Evolutionary conservation across 2,797 vertebrate genomes (phyloP), one percentile per base, ranked within the genome.

Genomic region (Lindbergichthys nudifrons): DNA sequence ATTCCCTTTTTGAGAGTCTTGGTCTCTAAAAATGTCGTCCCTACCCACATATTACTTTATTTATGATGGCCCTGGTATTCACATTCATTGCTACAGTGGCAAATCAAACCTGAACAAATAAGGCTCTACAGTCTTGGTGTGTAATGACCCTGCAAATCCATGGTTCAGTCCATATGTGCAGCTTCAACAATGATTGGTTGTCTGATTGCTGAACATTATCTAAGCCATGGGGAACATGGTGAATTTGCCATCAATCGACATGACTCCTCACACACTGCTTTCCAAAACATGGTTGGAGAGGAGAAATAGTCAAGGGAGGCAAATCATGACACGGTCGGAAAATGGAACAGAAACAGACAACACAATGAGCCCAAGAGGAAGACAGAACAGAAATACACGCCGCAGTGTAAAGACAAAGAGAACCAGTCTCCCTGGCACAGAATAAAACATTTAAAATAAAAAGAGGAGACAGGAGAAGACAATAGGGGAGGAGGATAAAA

Each of bases 361-460:
- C 53, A 72, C 3, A 58, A 50, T n/a, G 41, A 65, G 16, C 56
- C 56, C 50, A 43, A 53, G 11, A 21, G 48, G 69, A 14, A 60
- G 39, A 60, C 19, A 39, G 19, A 70, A 47, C 48, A 71, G 12
- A 70, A 61, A 57, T 19, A 9, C 64, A 3, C 26, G 45, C 47
- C 70, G 51, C 58, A 21, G 56, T 51, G 16, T 42, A 14, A 61
- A 54, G 63, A 82, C 73, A 82, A 82, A 78, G 48, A 30, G 46
- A 68, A 64, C 62, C 64, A 77, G 65, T 83, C 72, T 76, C 19
- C 14, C 18, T 81, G 56, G 65, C 75, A 69, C n/a, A 15, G 60
- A 65, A 81, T 69, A 71, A 82, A 83, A 87, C 53, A 78, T 80
- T 84, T 75, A 82, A 73, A 53, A 73, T 43, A 60, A 65, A 64